These are phyloP conservation scores for Drosophila dunni DNA, from an alignment of 1,140 invertebrate genomes.

Conservation along the genomic window DNA sequence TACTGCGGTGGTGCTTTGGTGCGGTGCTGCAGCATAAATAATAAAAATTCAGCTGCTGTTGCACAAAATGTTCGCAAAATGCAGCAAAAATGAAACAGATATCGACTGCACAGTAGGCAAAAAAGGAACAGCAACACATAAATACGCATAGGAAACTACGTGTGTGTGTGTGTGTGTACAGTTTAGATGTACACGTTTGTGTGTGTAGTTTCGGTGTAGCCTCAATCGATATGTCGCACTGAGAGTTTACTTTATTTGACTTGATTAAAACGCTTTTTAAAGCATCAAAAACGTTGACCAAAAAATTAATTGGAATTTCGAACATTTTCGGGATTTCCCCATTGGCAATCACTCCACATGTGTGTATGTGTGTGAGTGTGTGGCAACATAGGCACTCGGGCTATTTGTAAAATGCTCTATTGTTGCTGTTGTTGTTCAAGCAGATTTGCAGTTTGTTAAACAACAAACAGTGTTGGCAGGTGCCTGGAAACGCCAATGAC, in stretches of 20 bases:
- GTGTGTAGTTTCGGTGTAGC: constrained; percentile 18
- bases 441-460: constrained; percentile 18
- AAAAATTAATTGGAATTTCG: constrained; percentile 78
- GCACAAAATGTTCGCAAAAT: constrained; percentile 42
- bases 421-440: constrained; percentile 16
- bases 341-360: constrained; percentile 11
- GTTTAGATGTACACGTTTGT: background rate
- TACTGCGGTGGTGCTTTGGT: background rate
- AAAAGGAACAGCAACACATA: background rate
- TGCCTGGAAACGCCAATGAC: background rate
- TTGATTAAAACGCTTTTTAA: constrained; percentile 76
- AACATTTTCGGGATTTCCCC: constrained; percentile 57
- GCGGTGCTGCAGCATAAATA: constrained; percentile 55
- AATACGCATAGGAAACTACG: background rate
- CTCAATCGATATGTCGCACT: constrained; percentile 31
- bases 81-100: constrained; percentile 35
- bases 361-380: constrained; percentile 24
- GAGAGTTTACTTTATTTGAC: constrained; percentile 71
- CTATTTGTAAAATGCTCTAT: constrained; percentile 62
- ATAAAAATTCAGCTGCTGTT: constrained; percentile 58
- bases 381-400: constrained; percentile 40
- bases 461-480: constrained; percentile 20
- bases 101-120: constrained; percentile 29
- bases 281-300: constrained; percentile 72
- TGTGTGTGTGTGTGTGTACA: constrained; percentile 6